These are phyloP conservation scores for Empis stercorea DNA, from an alignment of 2,888 invertebrate species.

Conservation along the genomic window DNA sequence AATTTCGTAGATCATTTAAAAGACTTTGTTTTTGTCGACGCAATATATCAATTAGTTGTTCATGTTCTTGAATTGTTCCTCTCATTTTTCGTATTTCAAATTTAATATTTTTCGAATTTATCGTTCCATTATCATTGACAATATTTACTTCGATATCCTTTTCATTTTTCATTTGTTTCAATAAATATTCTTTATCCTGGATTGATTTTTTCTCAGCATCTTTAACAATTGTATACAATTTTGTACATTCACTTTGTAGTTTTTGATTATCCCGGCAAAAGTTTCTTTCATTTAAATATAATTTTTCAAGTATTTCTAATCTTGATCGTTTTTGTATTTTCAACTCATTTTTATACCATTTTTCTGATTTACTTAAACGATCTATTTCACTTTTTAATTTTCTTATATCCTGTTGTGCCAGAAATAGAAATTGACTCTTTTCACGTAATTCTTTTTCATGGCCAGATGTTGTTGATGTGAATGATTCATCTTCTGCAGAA, in stretches of 20 bases:
- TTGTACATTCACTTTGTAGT: constrained; percentile 26
- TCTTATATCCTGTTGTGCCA: constrained; percentile 24
- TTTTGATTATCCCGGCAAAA: constrained; percentile 30
- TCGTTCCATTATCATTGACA: not conserved
- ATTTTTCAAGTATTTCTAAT: constrained; percentile 27
- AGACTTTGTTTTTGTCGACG: constrained; percentile 28
- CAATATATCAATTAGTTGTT: constrained; percentile 26
- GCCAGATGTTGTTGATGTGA: not conserved
- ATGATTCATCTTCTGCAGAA: constrained; percentile 11
- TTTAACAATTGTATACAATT: constrained; percentile 22
- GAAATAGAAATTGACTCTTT: constrained; percentile 18
- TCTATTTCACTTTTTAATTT: constrained; percentile 29
- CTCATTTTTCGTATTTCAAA: constrained; percentile 25
- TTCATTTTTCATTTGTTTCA: not conserved
- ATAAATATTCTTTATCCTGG: not conserved
- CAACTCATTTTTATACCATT: constrained; percentile 32
- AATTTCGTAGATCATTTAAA: constrained; percentile 22
- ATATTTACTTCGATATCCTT: not conserved
- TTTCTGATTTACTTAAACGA: constrained; percentile 28
- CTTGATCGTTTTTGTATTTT: constrained; percentile 26
- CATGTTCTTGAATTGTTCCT: constrained; percentile 23
- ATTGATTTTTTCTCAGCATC: constrained; percentile 18
- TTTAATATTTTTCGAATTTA: constrained; percentile 1
- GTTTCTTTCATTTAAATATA: constrained; percentile 31
- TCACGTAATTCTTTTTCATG: constrained; percentile 11